Percentiles rank a stretch among this genome's conserved stretches.
Evolutionary conservation across 2,888 invertebrate species (phyloP).

Genomic region (Ornithoptera priamus): DNA sequence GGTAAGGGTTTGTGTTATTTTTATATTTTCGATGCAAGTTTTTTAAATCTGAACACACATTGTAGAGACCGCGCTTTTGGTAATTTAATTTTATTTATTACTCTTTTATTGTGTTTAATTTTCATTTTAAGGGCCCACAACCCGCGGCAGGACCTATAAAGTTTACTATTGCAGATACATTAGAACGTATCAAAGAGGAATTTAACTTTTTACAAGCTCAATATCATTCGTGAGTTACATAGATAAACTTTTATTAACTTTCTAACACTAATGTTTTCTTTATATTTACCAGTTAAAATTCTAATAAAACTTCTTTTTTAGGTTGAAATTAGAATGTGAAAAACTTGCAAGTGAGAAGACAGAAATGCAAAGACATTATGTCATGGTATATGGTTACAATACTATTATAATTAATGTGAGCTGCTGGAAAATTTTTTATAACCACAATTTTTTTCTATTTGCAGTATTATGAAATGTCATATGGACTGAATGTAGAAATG

Average conservation of each 20-base stretch:
- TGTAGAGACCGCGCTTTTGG: slow-evolving; percentile 14
- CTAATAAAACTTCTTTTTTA: slow-evolving; percentile 56
- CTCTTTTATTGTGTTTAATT: slow-evolving; percentile 42
- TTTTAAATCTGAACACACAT: slow-evolving; percentile 2
- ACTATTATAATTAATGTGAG: neutral
- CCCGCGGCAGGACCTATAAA: slow-evolving; percentile 95
- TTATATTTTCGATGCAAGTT: slow-evolving; percentile 31
- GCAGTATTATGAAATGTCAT: slow-evolving; percentile 98
- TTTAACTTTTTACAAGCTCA: slow-evolving; percentile 97
- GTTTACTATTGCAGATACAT: slow-evolving; percentile 94
- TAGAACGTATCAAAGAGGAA: slow-evolving; percentile 97
- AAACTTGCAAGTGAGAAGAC: slow-evolving; percentile 98
- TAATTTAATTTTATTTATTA: slow-evolving; percentile 29
- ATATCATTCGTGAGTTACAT: slow-evolving; percentile 91
- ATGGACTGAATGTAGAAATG: slow-evolving; percentile 97
- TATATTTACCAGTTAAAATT: neutral
- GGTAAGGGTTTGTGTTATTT: slow-evolving; percentile 82
- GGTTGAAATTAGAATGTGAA: slow-evolving; percentile 98
- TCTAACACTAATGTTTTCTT: slow-evolving; percentile 7
- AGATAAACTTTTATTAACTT: neutral
- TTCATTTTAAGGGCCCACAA: slow-evolving; percentile 86
- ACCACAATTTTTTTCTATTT: slow-evolving; percentile 55
- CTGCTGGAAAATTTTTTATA: neutral
- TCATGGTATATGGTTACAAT: slow-evolving; percentile 87
- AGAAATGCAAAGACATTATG: slow-evolving; percentile 99